Base-by-base conservation (phyloP, 2,113 vertebrate genomes). In the Anas platyrhynchos region DNA sequence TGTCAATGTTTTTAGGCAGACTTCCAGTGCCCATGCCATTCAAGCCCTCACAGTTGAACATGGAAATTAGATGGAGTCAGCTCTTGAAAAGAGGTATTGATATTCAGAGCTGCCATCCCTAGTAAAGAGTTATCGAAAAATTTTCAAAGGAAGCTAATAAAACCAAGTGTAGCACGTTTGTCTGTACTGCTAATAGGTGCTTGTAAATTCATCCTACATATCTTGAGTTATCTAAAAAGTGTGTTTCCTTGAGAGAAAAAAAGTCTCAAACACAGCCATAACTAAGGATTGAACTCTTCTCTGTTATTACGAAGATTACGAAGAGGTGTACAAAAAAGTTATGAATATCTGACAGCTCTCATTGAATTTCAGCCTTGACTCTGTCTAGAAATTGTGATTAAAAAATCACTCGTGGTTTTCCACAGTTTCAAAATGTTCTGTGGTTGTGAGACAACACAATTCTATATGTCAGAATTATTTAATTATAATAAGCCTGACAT, bases 41-140 rank as follows among this genome's bases (percentile, higher is more conserved):
- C 58, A 76, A 85, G 18, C 32, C 46, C 55, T 71, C 44, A 32
- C 4, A 87, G 62, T 89, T 71, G 87, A 55, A 89, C 85, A 96
- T 4, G 8, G 72, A 76, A 88, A 95, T 74, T 26, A 92, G 66
- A 26, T 27, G 23, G 55, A 89, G 82, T 69, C 41, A 91, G 36
- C 44, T 85, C 0, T 0, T 83, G 63, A 88, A 89, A 87, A 61
- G 16, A 83, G n/a, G 14, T 55, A 89, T 21, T 69, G 71, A 79
- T 65, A 92, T 76, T 75, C 84, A 92, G 17, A 91, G 67, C 34
- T 92, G 41, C 71, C 87, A 56, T 62, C 36, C 31, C 21, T 18
- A 58, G 55, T 31, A 85, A 97, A 92, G 12, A 58, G 32, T 69
- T 91, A 87, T 7, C 81, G 41, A 95, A 87, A 84, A 79, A 58